Conservation (phyloP, 2,113 vertebrate genomes). For the Nyctereutes procyonoides region DNA sequence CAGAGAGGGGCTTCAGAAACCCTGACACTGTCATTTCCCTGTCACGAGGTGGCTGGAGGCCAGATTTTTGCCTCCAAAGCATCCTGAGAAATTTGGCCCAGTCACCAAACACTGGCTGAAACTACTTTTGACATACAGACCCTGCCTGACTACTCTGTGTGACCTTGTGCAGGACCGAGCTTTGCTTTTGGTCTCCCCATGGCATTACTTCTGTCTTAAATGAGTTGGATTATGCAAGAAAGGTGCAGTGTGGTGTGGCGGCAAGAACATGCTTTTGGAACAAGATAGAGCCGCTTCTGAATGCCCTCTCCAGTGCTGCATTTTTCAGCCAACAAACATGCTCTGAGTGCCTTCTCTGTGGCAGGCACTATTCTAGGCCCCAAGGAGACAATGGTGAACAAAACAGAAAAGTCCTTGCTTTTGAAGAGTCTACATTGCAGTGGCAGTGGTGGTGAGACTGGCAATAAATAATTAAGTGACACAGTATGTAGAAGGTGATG, state of each 20-base stretch:
- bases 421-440: not conserved
- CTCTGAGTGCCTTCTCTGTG: not conserved
- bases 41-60: not conserved
- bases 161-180: not conserved
- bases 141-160: accelerated
- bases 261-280: not conserved
- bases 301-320: not conserved
- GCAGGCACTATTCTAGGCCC: not conserved
- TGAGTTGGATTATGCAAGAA: not conserved
- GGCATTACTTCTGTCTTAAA: not conserved
- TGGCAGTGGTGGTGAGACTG: accelerated
- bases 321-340: not conserved
- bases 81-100: not conserved
- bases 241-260: not conserved
- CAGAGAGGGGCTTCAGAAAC: not conserved
- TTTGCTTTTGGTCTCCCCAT: not conserved
- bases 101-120: not conserved
- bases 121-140: not conserved
- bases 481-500: not conserved
- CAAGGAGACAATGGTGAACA: not conserved
- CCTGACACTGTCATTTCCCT: not conserved
- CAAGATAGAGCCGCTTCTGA: not conserved
- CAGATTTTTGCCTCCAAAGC: not conserved
- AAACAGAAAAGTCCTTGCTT: not conserved
- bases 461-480: not conserved